phyloP scores from a whole-genome alignment of 2,888 invertebrate genomes.

The Hirtodrosophila cameraria region DNA sequence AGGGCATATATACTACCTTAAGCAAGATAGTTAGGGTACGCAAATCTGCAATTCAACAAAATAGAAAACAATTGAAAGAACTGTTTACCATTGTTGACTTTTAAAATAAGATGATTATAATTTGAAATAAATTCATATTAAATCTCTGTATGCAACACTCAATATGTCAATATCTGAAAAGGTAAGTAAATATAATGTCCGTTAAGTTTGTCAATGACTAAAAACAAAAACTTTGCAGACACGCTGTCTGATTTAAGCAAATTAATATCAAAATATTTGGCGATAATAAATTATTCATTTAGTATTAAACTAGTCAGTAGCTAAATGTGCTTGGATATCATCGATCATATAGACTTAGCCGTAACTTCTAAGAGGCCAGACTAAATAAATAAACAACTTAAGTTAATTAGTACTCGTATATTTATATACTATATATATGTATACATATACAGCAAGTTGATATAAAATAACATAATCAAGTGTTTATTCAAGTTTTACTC shows the following conservation, averaged over 20 bases:
- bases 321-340: neutral
- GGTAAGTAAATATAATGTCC: neutral
- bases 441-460: slow-evolving; percentile 13
- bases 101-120: neutral
- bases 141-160: neutral
- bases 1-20: too few relatives aligned
- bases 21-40: neutral
- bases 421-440: too few relatives aligned
- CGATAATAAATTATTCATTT: slow-evolving; percentile 8
- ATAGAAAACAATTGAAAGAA: neutral
- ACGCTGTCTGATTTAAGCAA: slow-evolving; percentile 22
- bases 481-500: slow-evolving; percentile 21
- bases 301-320: neutral
- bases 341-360: slow-evolving; percentile 6
- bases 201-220: neutral
- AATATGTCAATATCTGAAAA: slow-evolving; percentile 2
- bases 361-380: neutral
- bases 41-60: neutral
- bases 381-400: slow-evolving; percentile 25
- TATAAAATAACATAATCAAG: slow-evolving; percentile 19
- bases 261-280: slow-evolving; percentile 22
- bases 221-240: slow-evolving; percentile 9
- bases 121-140: slow-evolving; percentile 3
- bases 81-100: neutral
- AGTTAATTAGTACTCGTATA: slow-evolving; percentile 20